Percentiles rank a stretch among this genome's conserved stretches.
Conservation (phyloP, 2,797 vertebrate genomes). For the Rhadinocentrus ornatus region DNA sequence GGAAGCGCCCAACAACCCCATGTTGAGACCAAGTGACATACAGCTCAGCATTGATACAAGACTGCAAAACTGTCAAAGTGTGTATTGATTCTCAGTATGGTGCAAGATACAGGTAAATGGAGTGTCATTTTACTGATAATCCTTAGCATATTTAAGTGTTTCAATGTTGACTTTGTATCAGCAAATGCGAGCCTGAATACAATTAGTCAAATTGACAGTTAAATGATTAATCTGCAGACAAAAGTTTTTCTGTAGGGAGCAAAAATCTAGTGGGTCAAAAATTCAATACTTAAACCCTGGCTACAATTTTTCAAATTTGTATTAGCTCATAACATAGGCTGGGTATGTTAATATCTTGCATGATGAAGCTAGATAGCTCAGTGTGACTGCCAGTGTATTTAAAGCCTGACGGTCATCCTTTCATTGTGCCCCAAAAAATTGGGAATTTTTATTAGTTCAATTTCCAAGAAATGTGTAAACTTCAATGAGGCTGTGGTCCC, state of each 20-base stretch:
- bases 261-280: conserved; percentile 17
- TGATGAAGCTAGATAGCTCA: background rate
- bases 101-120: conserved; percentile 7
- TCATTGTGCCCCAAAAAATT: background rate
- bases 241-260: background rate
- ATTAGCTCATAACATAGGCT: conserved; percentile 9
- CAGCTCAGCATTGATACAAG: background rate
- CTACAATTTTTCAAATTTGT: conserved; percentile 17
- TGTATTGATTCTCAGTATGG: conserved; percentile 2
- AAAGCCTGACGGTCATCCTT: background rate
- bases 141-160: conserved; percentile 15
- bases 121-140: conserved; percentile 21
- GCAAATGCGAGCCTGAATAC: conserved; percentile 8
- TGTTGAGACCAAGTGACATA: conserved; percentile 47
- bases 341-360: background rate
- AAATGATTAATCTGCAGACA: conserved; percentile 35
- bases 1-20: conserved; percentile 20
- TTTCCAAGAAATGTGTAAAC: background rate
- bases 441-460: background rate
- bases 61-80: conserved; percentile 36
- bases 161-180: background rate
- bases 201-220: conserved; percentile 26
- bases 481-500: background rate
- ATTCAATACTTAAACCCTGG: conserved; percentile 10
- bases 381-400: background rate